Evolutionary conservation across 2,888 invertebrate genomes (phyloP), one percentile per base, ranked within the genome.

Genomic region (Synanthedon vespiformis): DNA sequence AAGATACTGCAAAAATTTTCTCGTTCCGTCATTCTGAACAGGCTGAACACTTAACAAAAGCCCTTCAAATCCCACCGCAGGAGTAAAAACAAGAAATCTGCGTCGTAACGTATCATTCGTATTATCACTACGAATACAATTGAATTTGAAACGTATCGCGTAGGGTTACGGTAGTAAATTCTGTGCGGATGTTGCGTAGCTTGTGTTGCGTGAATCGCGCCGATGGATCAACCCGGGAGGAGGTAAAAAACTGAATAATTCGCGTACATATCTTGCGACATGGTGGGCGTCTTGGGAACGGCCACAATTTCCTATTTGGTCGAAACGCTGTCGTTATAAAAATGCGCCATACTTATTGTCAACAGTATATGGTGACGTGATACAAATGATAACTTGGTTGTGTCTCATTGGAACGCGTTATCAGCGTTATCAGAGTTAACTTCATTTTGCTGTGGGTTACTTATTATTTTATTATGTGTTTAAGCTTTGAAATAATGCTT

Each of bases 221-320:
- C 44, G 44, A 60, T 59, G 58, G 66, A 71, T 76, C 67, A 72
- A 73, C 71, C 72, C 66, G 64, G 63, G 69, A 69, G 74, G 72
- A 74, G 72, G 74, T 74, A 76, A 80, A 81, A 79, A 83, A 77
- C 75, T 73, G 77, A 77, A 81, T 80, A 78, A 80, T 81, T 82
- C 77, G 67, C 71, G 67, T 71, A 74, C 72, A 77, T 72, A 75
- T 80, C 74, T 74, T 67, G 69, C 65, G 74, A 75, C 74, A 72
- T 70, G 70, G 74, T 66, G 69, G 73, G 73, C 74, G 74, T 70
- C 74, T 73, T 62, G 78, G 74, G 77, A 80, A 66, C 66, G 71
- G 69, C 75, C 73, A 78, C 77, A 75, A 76, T 78, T 78, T 79
- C 73, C 76, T 77, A 79, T 83, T 77, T 75, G 72, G 68, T 65